phyloP scores from a whole-genome alignment of 2,797 vertebrate species.

The Xenentodon cancila region DNA sequence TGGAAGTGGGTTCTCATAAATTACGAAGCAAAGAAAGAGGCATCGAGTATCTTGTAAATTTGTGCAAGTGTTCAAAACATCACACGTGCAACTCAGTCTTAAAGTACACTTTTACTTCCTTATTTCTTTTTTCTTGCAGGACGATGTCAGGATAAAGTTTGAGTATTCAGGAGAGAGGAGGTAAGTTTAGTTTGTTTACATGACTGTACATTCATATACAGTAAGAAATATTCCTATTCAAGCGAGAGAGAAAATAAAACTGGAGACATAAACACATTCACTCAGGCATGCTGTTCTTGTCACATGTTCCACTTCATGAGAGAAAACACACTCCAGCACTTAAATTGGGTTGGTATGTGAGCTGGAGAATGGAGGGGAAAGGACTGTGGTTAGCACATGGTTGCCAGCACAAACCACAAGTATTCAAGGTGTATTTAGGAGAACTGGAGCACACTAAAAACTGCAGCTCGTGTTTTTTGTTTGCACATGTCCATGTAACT shows the following conservation, averaged over 20 bases:
- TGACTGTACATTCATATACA: neutral
- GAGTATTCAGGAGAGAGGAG: slow-evolving; percentile 94
- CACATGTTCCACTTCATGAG: slow-evolving; percentile 61
- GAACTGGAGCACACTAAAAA: slow-evolving; percentile 57
- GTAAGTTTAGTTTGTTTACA: slow-evolving; percentile 71
- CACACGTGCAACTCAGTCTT: neutral
- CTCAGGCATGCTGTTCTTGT: slow-evolving; percentile 42
- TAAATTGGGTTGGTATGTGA: slow-evolving; percentile 78
- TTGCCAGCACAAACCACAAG: slow-evolving; percentile 90
- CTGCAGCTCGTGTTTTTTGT: slow-evolving; percentile 57
- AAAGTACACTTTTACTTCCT: slow-evolving; percentile 6
- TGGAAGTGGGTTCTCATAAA: slow-evolving; percentile 17
- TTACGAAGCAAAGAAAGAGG: slow-evolving; percentile 7
- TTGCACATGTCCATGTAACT: slow-evolving; percentile 37
- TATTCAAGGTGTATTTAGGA: slow-evolving; percentile 90
- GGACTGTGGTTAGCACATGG: slow-evolving; percentile 81
- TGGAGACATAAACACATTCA: slow-evolving; percentile 48
- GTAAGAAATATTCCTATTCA: neutral
- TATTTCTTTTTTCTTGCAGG: slow-evolving; percentile 61
- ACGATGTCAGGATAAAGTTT: slow-evolving; percentile 89
- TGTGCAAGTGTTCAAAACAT: slow-evolving; percentile 1
- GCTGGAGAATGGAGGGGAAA: slow-evolving; percentile 79
- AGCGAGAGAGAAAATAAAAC: slow-evolving; percentile 9
- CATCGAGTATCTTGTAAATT: neutral
- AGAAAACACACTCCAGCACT: slow-evolving; percentile 46